These are phyloP conservation scores for Thalassaphorura encarpata DNA, from an alignment of 1,140 invertebrate genomes.

Conservation along the genomic window DNA sequence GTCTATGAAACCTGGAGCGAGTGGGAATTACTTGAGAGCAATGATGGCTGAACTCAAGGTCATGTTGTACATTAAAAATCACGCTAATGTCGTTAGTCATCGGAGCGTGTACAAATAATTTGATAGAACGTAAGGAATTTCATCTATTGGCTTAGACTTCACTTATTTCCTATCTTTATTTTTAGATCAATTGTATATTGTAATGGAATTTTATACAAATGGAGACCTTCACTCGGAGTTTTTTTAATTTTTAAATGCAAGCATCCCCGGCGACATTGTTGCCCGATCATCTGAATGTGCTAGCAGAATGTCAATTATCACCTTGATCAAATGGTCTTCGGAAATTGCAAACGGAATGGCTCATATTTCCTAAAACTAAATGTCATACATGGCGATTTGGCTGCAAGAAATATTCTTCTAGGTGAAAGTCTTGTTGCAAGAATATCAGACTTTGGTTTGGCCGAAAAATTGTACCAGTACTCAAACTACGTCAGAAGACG, in stretches of 20 bases:
- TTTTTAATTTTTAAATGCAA: no score
- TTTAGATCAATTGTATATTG: no score
- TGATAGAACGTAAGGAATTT: slow-evolving; percentile 1
- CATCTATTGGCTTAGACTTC: no score
- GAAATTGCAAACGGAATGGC: slow-evolving; percentile 35
- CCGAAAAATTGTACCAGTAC: slow-evolving; percentile 32
- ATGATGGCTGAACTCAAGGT: slow-evolving; percentile 64
- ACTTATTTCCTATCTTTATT: no score
- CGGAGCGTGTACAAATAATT: slow-evolving; percentile 57
- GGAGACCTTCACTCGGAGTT: no score
- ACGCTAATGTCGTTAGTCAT: slow-evolving; percentile 68
- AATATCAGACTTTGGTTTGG: slow-evolving; percentile 26
- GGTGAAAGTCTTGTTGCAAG: slow-evolving; percentile 4
- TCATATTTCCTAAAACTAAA: slow-evolving; percentile 37
- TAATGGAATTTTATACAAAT: no score
- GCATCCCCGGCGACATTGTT: no score
- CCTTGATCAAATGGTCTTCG: background rate
- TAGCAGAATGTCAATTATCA: no score
- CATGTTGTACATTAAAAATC: slow-evolving; percentile 62
- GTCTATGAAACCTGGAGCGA: no score
- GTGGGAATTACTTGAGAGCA: background rate
- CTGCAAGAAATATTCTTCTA: slow-evolving; percentile 24
- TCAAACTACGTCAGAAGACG: no score
- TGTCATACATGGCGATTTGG: slow-evolving; percentile 24
- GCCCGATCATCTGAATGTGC: no score